A percentile compares a stretch with the other conserved stretches of the same genome.
Evolutionary conservation across 1,140 invertebrate species (phyloP).

Genomic region (Diplogasteroides magnus): DNA sequence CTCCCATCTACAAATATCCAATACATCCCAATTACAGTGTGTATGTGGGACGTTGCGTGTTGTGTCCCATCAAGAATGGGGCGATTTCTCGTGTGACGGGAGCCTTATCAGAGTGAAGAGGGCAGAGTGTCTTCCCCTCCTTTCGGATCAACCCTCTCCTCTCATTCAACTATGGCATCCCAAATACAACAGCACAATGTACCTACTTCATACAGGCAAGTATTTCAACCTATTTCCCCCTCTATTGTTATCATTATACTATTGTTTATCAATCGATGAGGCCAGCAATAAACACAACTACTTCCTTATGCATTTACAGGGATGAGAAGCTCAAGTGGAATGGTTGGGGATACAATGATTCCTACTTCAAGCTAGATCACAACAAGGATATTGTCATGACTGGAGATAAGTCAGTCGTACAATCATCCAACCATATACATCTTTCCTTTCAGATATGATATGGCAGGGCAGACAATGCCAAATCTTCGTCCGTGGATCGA

Average conservation of each 20-base stretch:
- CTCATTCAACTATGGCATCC: not conserved
- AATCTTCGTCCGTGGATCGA: conserved; percentile 76
- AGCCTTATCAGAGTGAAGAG: too few relatives aligned
- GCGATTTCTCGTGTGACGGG: too few relatives aligned
- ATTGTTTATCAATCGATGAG: conserved; percentile 15
- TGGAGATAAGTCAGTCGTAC: conserved; percentile 66
- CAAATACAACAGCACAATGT: conserved; percentile 37
- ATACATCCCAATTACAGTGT: too few relatives aligned
- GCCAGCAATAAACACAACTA: not conserved
- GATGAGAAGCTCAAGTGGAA: conserved; percentile 77
- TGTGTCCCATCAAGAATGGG: too few relatives aligned
- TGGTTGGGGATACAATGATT: conserved; percentile 96
- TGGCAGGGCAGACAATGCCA: conserved; percentile 70
- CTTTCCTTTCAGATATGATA: conserved; percentile 25
- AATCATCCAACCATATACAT: not conserved
- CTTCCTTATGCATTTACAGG: conserved; percentile 32
- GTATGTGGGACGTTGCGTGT: too few relatives aligned
- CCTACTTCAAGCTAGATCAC: conserved; percentile 67
- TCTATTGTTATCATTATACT: conserved; percentile 10
- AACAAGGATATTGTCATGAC: conserved; percentile 68
- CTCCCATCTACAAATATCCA: too few relatives aligned
- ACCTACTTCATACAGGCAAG: conserved; percentile 35
- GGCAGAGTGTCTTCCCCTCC: too few relatives aligned
- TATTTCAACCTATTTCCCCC: not conserved
- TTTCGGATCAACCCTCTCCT: too few relatives aligned